Conservation (phyloP, 1,140 invertebrate genomes). For the Cotesia chilonis region DNA sequence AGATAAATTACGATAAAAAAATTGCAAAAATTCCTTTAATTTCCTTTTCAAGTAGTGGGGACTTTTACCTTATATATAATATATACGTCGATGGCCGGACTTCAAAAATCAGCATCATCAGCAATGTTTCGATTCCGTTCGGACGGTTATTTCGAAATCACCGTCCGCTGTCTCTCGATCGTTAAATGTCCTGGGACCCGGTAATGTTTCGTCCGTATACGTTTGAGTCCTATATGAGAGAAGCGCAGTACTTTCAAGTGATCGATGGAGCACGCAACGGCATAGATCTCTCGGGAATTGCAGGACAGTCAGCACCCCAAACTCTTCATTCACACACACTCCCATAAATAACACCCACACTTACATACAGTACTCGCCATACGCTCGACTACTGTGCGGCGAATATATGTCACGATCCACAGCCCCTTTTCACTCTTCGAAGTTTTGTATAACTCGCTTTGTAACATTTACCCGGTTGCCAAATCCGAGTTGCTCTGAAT, state of each 20-base stretch:
- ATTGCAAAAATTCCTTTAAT: no score
- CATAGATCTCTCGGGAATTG: slow-evolving; percentile 43
- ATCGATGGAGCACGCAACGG: slow-evolving; percentile 48
- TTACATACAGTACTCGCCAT: background rate
- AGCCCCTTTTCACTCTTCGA: slow-evolving; percentile 4
- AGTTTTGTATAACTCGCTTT: slow-evolving; percentile 23
- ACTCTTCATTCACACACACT: background rate
- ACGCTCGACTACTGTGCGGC: background rate
- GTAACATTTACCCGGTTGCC: background rate
- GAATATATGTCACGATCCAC: background rate
- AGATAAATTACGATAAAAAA: no score
- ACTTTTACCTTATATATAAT: no score
- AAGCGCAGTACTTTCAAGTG: slow-evolving; percentile 32
- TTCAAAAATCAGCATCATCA: no score
- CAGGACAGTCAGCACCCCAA: slow-evolving; percentile 1
- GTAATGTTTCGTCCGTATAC: background rate
- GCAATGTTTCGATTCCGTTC: no score
- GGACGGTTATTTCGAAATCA: no score
- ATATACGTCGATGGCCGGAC: no score
- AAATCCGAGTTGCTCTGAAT: background rate
- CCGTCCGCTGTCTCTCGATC: no score
- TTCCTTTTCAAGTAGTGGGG: no score
- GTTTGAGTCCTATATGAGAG: slow-evolving; percentile 18
- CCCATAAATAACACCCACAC: background rate
- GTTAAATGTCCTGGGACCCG: background rate